These are phyloP conservation scores for Achlya flavicornis DNA, from an alignment of 2,888 invertebrate genomes.

Conservation along the genomic window DNA sequence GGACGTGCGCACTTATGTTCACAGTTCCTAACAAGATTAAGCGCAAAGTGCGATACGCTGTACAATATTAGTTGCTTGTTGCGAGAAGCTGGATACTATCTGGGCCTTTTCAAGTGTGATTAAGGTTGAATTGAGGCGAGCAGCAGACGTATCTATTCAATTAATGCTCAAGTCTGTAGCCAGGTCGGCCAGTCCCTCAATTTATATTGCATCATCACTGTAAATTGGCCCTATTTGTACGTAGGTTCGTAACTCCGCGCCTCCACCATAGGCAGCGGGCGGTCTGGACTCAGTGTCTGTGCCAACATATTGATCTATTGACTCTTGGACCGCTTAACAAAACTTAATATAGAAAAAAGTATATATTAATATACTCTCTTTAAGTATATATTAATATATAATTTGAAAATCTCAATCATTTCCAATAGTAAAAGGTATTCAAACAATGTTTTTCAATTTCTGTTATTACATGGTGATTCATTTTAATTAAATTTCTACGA, in stretches of 20 bases:
- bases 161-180: slow-evolving; percentile 70
- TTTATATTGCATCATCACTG: slow-evolving; percentile 70
- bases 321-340: slow-evolving; percentile 29
- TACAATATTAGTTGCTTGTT: slow-evolving; percentile 69
- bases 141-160: slow-evolving; percentile 80
- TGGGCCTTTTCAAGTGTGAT: slow-evolving; percentile 78
- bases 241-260: slow-evolving; percentile 41
- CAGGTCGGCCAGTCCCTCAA: slow-evolving; percentile 64
- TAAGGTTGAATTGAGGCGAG: slow-evolving; percentile 77
- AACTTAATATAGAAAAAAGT: neutral
- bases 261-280: slow-evolving; percentile 38
- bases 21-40: slow-evolving; percentile 59
- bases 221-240: slow-evolving; percentile 73
- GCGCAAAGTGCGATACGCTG: slow-evolving; percentile 72
- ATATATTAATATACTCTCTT: too few relatives aligned
- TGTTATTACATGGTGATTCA: too few relatives aligned
- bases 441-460: too few relatives aligned
- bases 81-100: slow-evolving; percentile 58
- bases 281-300: slow-evolving; percentile 46
- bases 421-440: too few relatives aligned
- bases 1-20: slow-evolving; percentile 29
- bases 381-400: neutral
- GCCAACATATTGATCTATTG: slow-evolving; percentile 59
- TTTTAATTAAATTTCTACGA: too few relatives aligned
- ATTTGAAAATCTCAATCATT: too few relatives aligned